Evolutionary conservation across 2,888 invertebrate genomes (phyloP).

Genomic region (Dromius quadrimaculatus): DNA sequence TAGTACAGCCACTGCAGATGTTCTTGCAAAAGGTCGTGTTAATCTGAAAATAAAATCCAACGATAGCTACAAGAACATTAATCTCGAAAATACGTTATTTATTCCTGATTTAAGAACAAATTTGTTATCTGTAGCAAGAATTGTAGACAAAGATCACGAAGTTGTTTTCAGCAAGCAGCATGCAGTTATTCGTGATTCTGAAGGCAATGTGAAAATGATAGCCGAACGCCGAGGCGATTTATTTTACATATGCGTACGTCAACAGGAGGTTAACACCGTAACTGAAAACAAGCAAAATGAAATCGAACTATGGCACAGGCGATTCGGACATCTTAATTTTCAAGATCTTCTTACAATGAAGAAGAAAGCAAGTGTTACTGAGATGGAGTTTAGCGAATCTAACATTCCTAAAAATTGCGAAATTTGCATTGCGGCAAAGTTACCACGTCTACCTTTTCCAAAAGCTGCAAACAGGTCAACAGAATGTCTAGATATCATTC

Average conservation of each 20-base stretch:
- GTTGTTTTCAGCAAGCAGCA: slow-evolving; percentile 3
- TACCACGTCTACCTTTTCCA: no score
- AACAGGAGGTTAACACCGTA: neutral
- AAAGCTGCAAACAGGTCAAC: no score
- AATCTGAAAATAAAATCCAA: neutral
- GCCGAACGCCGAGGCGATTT: slow-evolving; percentile 33
- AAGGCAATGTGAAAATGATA: slow-evolving; percentile 28
- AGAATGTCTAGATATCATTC: slow-evolving; percentile 53
- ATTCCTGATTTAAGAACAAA: neutral
- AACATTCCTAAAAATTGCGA: slow-evolving; percentile 50
- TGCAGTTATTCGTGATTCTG: slow-evolving; percentile 37
- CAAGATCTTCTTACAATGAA: slow-evolving; percentile 56
- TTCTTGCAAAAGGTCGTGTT: slow-evolving; percentile 39
- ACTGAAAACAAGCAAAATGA: neutral
- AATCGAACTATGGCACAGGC: slow-evolving; percentile 54
- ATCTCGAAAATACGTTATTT: slow-evolving; percentile 23
- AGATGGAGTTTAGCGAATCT: no score
- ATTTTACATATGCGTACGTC: slow-evolving; percentile 1
- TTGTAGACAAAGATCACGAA: neutral
- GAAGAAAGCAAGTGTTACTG: no score
- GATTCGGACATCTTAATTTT: slow-evolving; percentile 57
- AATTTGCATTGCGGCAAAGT: slow-evolving; percentile 59
- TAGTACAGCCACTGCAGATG: slow-evolving; percentile 28
- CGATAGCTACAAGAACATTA: slow-evolving; percentile 35
- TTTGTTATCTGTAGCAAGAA: neutral